Base-by-base conservation (phyloP, 2,888 invertebrate species). In the Caenorhabditis panamensis region DNA sequence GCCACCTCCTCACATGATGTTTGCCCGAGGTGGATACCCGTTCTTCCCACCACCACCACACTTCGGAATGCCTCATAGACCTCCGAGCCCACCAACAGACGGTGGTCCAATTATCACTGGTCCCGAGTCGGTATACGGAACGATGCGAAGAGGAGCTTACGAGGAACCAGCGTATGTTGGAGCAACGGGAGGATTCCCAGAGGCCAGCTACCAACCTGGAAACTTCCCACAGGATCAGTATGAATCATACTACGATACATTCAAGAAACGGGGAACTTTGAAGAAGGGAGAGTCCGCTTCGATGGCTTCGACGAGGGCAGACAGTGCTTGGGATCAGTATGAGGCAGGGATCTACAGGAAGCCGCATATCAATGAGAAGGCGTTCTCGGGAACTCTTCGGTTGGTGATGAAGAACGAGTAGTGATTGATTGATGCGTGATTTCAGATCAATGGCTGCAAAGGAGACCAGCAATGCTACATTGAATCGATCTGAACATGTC, bases 81-180 rank as follows among this genome's bases (percentile, higher is more conserved):
- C 72, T 2, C 37, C 22, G 0, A 78, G 77, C 22, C 72, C 81
- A 13, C 76, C 78, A 8, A 36, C 47, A 4, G 78, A 67, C 22
- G 68, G 51, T 24, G 89, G 89, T 9, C 89, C 89, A 0, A 89
- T 89, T 56, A 90, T 89, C 62, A 89, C 89, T 13, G 87, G 87
- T 16, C 86, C 88, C 0, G 90, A 90, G 58, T 85, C 88, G 28
- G 84, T 88, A 16, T 90, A 90, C 62, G 89, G 90, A 49, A 84
- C 84, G 20, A 86, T 84, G 82, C 20, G 82, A 22, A 24, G 84
- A 26, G 69, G 75, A 16, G 86, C 87, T 8, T 89, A 88, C 83
- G 92, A 92, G 84, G 92, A 92, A 80, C 92, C 92, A 2, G 91
- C 92, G 56, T 94, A 94, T 90, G 93, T 93, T 92, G 93, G 93